Percentiles rank a stretch among this genome's conserved stretches.
These are phyloP conservation scores for Epizoanthus rinbou DNA, from an alignment of 92 coral and sea anemone species.

Conservation along the genomic window DNA sequence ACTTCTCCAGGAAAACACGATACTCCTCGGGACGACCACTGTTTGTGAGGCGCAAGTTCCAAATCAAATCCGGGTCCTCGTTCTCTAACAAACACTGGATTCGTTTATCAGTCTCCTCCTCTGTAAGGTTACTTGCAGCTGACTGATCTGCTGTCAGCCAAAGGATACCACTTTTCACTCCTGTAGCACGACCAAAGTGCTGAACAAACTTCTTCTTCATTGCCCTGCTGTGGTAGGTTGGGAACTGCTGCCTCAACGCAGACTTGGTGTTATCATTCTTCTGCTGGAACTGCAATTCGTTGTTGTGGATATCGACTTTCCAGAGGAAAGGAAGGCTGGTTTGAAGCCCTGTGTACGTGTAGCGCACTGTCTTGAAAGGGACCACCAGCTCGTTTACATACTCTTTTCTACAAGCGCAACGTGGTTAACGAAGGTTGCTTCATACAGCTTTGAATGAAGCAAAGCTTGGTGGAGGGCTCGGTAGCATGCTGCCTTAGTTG, in stretches of 20 bases:
- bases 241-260: constrained; percentile 12
- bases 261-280: constrained; percentile 44
- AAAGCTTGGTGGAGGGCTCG: constrained; percentile 49
- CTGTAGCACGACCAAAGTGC: constrained; percentile 29
- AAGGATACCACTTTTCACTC: constrained; percentile 44
- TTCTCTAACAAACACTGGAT: constrained; percentile 37
- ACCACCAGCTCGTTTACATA: constrained; percentile 35
- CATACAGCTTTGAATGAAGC: constrained; percentile 47
- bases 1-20: constrained; percentile 36
- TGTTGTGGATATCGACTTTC: constrained; percentile 13
- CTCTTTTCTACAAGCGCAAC: constrained; percentile 34
- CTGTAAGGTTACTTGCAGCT: constrained; percentile 42
- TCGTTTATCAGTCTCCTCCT: constrained; percentile 40
- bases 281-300: constrained; percentile 6
- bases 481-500: constrained; percentile 56
- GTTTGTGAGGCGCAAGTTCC: constrained; percentile 35
- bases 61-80: constrained; percentile 45
- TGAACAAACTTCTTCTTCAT: constrained; percentile 38
- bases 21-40: constrained; percentile 45
- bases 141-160: constrained; percentile 55
- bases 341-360: constrained; percentile 46
- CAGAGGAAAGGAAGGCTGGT: constrained; percentile 45
- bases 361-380: constrained; percentile 36
- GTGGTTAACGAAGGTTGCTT: constrained; percentile 44
- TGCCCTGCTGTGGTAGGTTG: constrained; percentile 4